Conservation (phyloP, 1,140 invertebrate genomes). For the Drosophila prosaltans region DNA sequence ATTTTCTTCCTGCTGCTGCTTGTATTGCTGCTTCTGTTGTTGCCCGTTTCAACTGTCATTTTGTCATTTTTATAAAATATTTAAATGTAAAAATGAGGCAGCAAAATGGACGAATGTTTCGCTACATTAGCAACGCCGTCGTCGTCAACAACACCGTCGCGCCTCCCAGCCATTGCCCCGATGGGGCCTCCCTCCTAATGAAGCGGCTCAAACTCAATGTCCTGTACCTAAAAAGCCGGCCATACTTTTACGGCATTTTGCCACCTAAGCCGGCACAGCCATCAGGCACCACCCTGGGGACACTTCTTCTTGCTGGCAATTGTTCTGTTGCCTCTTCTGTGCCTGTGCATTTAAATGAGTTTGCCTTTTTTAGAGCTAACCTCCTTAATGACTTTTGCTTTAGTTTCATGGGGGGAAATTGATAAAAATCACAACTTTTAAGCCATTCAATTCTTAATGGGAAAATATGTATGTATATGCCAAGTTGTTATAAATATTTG, state of each 20-base stretch:
- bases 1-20: background rate
- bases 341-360: slow-evolving; percentile 34
- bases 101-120: slow-evolving; percentile 43
- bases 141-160: background rate
- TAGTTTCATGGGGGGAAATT: background rate
- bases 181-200: slow-evolving; percentile 17
- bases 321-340: slow-evolving; percentile 17
- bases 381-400: background rate
- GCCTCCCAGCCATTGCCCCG: background rate
- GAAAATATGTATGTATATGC: background rate
- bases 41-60: slow-evolving; percentile 31
- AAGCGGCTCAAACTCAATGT: slow-evolving; percentile 31
- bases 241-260: slow-evolving; percentile 42
- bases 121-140: slow-evolving; percentile 43
- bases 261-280: slow-evolving; percentile 26
- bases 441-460: background rate
- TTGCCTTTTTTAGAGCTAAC: slow-evolving; percentile 27
- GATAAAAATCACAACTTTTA: slow-evolving; percentile 9
- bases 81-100: slow-evolving; percentile 68
- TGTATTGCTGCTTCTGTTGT: slow-evolving; percentile 14
- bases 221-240: slow-evolving; percentile 17
- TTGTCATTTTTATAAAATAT: slow-evolving; percentile 71
- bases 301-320: slow-evolving; percentile 4
- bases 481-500: background rate
- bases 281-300: slow-evolving; percentile 28